These are phyloP conservation scores for Phylloscopus trochilus DNA, from an alignment of 2,113 vertebrate species.

Conservation along the genomic window DNA sequence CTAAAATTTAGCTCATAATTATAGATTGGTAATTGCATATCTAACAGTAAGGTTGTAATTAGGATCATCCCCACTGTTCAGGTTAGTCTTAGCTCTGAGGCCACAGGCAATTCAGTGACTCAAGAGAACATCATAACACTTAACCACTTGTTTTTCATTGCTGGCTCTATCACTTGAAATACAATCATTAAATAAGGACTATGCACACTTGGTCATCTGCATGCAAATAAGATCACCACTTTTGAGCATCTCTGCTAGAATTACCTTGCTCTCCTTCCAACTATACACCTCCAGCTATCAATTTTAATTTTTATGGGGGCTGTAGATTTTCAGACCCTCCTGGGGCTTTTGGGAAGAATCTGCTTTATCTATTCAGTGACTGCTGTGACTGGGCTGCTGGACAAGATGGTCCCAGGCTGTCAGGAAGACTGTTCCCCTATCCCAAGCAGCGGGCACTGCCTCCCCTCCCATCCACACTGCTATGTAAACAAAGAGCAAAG, in stretches of 20 bases:
- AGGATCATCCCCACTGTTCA: neutral
- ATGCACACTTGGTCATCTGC: neutral
- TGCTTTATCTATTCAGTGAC: rapidly evolving
- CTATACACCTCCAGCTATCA: neutral
- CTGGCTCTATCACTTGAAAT: neutral
- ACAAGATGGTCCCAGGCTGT: neutral
- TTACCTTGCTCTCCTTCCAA: neutral
- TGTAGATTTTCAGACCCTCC: neutral
- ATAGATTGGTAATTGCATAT: neutral
- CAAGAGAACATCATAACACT: neutral
- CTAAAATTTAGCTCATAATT: neutral
- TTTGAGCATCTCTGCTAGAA: neutral
- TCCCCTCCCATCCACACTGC: neutral
- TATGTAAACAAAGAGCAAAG: neutral
- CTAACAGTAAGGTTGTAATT: neutral
- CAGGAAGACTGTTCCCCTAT: neutral
- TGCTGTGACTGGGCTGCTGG: neutral
- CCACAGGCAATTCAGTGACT: neutral
- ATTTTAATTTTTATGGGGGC: neutral
- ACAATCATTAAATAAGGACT: neutral
- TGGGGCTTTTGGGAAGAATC: neutral
- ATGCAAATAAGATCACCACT: neutral
- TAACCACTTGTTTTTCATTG: neutral
- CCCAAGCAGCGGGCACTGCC: neutral
- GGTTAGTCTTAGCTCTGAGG: neutral